These are phyloP conservation scores for Abscondita cerata DNA, from an alignment of 2,888 invertebrate species.

Conservation along the genomic window DNA sequence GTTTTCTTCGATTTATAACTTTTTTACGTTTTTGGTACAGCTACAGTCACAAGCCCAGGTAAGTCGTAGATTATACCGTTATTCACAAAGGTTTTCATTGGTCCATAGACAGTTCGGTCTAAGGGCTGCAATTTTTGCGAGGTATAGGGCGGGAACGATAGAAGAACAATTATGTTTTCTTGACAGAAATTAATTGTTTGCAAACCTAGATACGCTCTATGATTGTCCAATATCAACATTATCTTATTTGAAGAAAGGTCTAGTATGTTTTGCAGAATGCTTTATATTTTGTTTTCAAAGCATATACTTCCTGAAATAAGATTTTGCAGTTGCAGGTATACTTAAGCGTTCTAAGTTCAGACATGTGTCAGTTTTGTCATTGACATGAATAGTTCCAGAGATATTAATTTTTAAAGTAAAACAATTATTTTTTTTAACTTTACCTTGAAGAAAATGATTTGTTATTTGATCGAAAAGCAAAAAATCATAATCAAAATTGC, in stretches of 20 bases:
- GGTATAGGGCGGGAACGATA: slow-evolving; percentile 6
- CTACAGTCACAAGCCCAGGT: neutral
- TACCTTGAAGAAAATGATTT: too few relatives aligned
- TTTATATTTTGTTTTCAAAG: too few relatives aligned
- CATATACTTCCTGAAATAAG: too few relatives aligned
- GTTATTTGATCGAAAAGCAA: too few relatives aligned
- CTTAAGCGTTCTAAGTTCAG: too few relatives aligned
- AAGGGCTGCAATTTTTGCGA: slow-evolving; percentile 5
- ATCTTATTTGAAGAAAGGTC: neutral
- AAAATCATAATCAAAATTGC: too few relatives aligned
- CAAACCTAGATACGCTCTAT: neutral
- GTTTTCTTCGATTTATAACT: neutral
- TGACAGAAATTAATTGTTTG: neutral
- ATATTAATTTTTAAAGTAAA: too few relatives aligned
- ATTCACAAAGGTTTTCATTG: neutral
- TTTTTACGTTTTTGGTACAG: neutral
- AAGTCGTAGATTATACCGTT: neutral
- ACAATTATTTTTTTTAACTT: too few relatives aligned
- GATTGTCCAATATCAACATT: slow-evolving; percentile 2
- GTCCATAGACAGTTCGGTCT: neutral
- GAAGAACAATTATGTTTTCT: neutral
- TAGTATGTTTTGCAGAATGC: neutral
- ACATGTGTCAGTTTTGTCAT: too few relatives aligned
- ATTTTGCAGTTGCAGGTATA: too few relatives aligned
- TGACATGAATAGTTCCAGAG: too few relatives aligned